phyloP scores from a whole-genome alignment of 2,888 invertebrate genomes.

The Tetranychus piercei region DNA sequence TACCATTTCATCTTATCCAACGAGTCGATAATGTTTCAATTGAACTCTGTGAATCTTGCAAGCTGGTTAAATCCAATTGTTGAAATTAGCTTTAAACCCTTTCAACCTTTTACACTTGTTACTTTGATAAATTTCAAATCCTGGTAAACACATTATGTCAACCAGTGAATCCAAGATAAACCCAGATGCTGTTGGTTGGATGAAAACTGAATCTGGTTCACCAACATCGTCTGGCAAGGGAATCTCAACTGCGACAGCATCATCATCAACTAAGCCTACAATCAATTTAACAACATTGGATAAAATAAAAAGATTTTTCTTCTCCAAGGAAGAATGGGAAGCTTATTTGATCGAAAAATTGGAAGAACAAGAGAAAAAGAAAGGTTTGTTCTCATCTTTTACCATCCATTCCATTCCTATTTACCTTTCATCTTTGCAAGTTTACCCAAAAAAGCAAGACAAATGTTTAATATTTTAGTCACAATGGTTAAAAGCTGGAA shows the following conservation, averaged over 20 bases:
- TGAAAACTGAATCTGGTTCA: background rate
- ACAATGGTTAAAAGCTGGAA: no score
- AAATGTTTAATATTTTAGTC: no score
- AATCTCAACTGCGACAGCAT: background rate
- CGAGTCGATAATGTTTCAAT: no score
- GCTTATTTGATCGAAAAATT: constrained; percentile 10
- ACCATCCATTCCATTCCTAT: background rate
- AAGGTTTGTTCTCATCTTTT: background rate
- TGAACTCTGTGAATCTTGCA: no score
- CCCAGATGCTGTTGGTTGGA: background rate
- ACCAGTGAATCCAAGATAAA: no score
- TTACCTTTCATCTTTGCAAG: background rate
- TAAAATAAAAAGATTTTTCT: constrained; percentile 16
- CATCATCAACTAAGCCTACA: background rate
- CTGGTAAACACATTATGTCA: no score
- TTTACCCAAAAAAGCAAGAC: no score
- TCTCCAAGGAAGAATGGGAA: constrained; percentile 13
- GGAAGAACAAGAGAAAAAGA: constrained; percentile 9
- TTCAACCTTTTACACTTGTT: no score
- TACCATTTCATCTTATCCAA: no score
- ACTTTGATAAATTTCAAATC: no score
- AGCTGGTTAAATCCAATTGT: no score
- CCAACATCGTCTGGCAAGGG: background rate
- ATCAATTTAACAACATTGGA: constrained; percentile 14
- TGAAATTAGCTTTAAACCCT: no score